These are phyloP conservation scores for Linepithema humile DNA, from an alignment of 1,140 invertebrate species.

Conservation along the genomic window DNA sequence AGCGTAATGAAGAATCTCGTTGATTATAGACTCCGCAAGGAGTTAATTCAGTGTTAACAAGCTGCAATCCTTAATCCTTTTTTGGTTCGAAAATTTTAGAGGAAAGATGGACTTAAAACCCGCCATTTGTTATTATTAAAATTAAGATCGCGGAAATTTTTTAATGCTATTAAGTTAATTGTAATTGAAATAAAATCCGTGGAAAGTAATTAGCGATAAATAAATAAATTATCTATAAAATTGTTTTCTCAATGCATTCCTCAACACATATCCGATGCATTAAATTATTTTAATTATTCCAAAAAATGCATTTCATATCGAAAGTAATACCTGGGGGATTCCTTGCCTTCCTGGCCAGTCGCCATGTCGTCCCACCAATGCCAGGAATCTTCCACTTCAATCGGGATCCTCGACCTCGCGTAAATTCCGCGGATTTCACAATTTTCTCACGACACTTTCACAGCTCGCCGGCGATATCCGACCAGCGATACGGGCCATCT, in stretches of 20 bases:
- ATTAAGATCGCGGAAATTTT: neutral
- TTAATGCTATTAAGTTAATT: neutral
- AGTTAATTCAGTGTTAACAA: constrained; percentile 11
- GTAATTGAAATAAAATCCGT: neutral
- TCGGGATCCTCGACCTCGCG: neutral
- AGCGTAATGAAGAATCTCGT: constrained; percentile 30
- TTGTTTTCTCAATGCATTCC: neutral
- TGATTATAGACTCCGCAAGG: constrained; percentile 5
- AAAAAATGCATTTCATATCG: neutral
- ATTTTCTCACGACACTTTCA: constrained; percentile 62
- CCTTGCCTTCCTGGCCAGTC: constrained; percentile 79
- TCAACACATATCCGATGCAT: neutral
- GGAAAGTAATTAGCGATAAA: neutral
- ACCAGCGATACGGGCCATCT: constrained; percentile 10
- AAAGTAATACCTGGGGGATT: constrained; percentile 80
- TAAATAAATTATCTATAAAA: neutral
- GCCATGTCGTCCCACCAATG: constrained; percentile 74
- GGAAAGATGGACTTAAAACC: neutral
- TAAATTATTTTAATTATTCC: neutral
- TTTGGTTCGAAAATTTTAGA: neutral
- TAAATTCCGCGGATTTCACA: constrained; percentile 50
- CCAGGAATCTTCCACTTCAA: constrained; percentile 30
- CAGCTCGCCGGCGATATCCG: constrained; percentile 16
- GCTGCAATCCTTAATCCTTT: neutral
- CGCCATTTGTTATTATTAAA: neutral